phyloP scores from a whole-genome alignment of 2,888 invertebrate genomes.

The Cyaniris semiargus region DNA sequence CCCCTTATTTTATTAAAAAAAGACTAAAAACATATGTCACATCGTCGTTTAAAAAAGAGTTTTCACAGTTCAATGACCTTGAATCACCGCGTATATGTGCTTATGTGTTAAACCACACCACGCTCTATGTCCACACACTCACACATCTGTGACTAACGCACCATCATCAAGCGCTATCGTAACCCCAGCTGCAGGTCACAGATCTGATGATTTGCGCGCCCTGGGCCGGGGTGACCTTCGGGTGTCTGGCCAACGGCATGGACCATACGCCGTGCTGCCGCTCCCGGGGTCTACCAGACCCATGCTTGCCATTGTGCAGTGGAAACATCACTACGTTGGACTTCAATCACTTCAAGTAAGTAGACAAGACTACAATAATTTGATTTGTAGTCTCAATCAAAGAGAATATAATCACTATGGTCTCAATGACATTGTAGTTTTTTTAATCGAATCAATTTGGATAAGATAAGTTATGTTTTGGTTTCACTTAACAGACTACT shows the following conservation, averaged over 20 bases:
- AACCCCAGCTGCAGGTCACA: conserved; percentile 83
- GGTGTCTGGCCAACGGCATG: conserved; percentile 88
- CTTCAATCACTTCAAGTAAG: conserved; percentile 91
- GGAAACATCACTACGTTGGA: conserved; percentile 89
- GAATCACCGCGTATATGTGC: neutral
- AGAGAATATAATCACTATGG: too few relatives aligned
- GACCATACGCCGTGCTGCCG: conserved; percentile 92
- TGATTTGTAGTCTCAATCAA: too few relatives aligned
- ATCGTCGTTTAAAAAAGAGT: too few relatives aligned
- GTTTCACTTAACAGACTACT: too few relatives aligned
- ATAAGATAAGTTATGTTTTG: too few relatives aligned
- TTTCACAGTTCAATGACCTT: too few relatives aligned
- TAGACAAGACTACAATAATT: too few relatives aligned
- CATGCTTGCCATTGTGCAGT: conserved; percentile 88
- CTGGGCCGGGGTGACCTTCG: conserved; percentile 90
- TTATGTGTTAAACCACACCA: conserved; percentile 17
- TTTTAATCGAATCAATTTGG: too few relatives aligned
- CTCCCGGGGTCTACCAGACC: conserved; percentile 86
- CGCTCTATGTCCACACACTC: conserved; percentile 18
- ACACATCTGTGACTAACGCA: conserved; percentile 66
- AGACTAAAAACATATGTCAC: too few relatives aligned
- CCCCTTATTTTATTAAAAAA: too few relatives aligned
- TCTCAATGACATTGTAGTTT: too few relatives aligned
- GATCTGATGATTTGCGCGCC: conserved; percentile 95
- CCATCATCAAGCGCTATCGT: conserved; percentile 54